Conservation (phyloP, 2,888 invertebrate genomes). For the Drosophila leonis region DNA sequence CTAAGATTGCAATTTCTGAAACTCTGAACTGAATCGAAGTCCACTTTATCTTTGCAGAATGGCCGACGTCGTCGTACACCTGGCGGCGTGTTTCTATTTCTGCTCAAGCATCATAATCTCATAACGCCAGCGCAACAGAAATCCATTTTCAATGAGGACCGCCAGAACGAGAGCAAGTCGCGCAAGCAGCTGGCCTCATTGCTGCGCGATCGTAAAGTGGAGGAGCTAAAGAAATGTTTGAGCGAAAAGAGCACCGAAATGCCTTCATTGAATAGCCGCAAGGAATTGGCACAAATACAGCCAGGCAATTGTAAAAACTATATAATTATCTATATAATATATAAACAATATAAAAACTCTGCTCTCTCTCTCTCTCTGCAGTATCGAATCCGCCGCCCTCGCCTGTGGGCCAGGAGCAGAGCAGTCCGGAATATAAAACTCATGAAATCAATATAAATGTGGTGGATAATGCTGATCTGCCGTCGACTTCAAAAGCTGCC, state of each 20-base stretch:
- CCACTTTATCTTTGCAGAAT: conserved; percentile 85
- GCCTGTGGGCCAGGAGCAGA: conserved; percentile 89
- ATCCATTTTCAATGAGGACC: conserved; percentile 90
- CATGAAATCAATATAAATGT: conserved; percentile 85
- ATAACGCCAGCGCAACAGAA: conserved; percentile 89
- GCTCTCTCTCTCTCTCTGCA: conserved; percentile 20
- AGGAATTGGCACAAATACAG: conserved; percentile 78
- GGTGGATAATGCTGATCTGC: conserved; percentile 76
- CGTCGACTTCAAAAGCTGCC: conserved; percentile 83
- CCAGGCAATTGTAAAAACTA: conserved; percentile 70
- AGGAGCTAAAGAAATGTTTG: conserved; percentile 88
- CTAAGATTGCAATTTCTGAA: no score
- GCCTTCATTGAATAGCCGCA: conserved; percentile 77
- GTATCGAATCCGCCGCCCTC: conserved; percentile 92
- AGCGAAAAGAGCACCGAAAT: conserved; percentile 84
- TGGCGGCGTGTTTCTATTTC: conserved; percentile 93
- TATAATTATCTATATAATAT: not conserved
- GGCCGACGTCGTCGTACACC: conserved; percentile 93
- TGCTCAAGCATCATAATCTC: conserved; percentile 90
- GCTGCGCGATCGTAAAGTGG: conserved; percentile 88
- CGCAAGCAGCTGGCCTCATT: conserved; percentile 87
- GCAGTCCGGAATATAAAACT: conserved; percentile 88
- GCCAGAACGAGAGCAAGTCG: conserved; percentile 87
- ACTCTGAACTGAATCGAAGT: not conserved
- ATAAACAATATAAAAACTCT: not conserved